Evolutionary conservation across 2,797 vertebrate species (phyloP), one percentile per base, ranked within the genome.

Genomic region (Loris lydekkerianus): DNA sequence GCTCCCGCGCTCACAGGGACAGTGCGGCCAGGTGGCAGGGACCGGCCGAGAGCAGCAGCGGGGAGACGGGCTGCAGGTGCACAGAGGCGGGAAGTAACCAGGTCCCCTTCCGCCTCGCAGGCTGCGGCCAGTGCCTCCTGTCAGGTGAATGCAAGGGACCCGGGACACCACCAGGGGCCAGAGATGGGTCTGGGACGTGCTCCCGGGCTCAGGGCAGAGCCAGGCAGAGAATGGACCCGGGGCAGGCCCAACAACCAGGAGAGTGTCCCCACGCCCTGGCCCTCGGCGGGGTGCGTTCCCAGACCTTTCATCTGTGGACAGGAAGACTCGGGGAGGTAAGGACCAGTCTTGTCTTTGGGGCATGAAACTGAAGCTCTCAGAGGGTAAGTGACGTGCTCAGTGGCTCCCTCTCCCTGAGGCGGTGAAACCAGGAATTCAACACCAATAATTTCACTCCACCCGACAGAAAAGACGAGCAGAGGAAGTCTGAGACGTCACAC

Each of bases 381-480:
- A 72, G 21, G 27, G n/a, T n/a, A 61, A 73, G 20, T 53, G 40
- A 20, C 25, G 31, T 6, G 40, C 11, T 84, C 31, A 83, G 40
- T 3, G 17, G 34, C 65, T 11, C 37, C 31, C 5, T 17, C 6
- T 94, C 53, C 56, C 49, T 67, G 10, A 40, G 75, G 69, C 56
- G 88, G 82, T 10, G 18, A 89, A 92, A 43, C 29, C n/a, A n/a
- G 20, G 17, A 61, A 77, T 61, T 81, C 80, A n/a, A 83, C n/a
- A 34, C 23, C 58, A 49, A 37, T 6, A 8, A 31, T 80, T n/a
- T 60, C 37, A 75, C 31, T 90, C 43, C 25, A 43, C 40, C 20
- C 84, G 34, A n/a, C 43, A 83, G 11, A 37, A 95, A 88, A 85
- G 20, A 37, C 76, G 25, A 72, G 31, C 67, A 92, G 92, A 87